Conservation (phyloP, 2,113 vertebrate genomes). For the Sorex fumeus region DNA sequence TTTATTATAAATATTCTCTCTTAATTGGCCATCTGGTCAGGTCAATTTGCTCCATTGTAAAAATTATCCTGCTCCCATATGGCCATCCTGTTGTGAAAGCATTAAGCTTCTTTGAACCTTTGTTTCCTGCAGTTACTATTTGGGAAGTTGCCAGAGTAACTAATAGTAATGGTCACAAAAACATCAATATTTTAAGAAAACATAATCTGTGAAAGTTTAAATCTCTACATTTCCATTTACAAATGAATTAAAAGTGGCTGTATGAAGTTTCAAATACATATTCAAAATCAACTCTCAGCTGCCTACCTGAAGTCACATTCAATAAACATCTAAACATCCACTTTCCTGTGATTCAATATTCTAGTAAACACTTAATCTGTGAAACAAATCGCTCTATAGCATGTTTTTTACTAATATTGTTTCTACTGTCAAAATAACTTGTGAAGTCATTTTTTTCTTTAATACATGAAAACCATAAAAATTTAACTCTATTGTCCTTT, state of each 20-base stretch:
- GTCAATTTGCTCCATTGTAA: constrained; percentile 39
- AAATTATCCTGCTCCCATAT: constrained; percentile 8
- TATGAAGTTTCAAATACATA: constrained; percentile 1
- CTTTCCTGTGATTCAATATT: constrained; percentile 15
- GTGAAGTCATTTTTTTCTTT: not conserved
- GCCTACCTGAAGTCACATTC: not conserved
- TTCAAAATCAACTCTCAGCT: not conserved
- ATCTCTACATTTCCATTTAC: not conserved
- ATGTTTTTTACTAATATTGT: not conserved
- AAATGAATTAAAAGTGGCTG: constrained; percentile 20
- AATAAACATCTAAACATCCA: constrained; percentile 27
- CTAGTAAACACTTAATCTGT: not conserved
- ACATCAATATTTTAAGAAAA: constrained; percentile 48
- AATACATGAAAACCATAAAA: not conserved
- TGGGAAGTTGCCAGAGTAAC: not conserved
- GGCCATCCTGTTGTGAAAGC: constrained; percentile 17
- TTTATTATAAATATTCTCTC: constrained; percentile 59
- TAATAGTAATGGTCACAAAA: not conserved
- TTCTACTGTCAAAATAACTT: constrained; percentile 22
- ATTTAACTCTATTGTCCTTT: not conserved
- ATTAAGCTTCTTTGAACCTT: constrained; percentile 51
- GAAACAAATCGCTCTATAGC: constrained; percentile 29
- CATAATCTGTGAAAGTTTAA: not conserved
- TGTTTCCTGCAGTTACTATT: constrained; percentile 1
- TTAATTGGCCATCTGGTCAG: constrained; percentile 64